Conservation (phyloP, 2,797 vertebrate genomes). For the Leucoraja ocellata region DNA sequence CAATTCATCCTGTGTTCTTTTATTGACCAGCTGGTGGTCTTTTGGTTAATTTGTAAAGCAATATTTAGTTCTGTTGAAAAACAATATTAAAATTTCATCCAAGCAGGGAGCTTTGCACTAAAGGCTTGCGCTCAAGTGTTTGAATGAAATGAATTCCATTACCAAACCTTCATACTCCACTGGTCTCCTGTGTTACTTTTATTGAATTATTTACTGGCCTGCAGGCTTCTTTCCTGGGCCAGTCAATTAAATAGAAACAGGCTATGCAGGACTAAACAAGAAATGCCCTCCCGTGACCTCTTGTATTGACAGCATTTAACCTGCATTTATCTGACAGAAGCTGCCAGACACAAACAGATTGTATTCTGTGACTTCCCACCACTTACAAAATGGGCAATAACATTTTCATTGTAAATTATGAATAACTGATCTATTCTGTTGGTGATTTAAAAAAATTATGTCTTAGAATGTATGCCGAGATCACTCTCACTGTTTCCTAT, state of each 20-base stretch:
- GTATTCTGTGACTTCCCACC: background rate
- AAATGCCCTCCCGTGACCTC: background rate
- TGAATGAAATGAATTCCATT: background rate
- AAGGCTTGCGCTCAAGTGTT: background rate
- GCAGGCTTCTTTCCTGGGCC: background rate
- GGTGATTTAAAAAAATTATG: background rate
- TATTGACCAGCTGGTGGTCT: background rate
- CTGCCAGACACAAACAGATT: background rate
- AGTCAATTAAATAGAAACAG: background rate
- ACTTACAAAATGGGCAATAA: slow-evolving; percentile 6
- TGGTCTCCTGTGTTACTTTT: background rate
- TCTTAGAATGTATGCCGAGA: background rate
- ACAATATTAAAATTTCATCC: background rate
- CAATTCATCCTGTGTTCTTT: background rate
- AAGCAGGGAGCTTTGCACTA: background rate
- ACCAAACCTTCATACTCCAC: background rate
- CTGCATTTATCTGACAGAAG: background rate
- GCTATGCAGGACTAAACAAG: background rate
- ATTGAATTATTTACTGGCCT: slow-evolving; percentile 25
- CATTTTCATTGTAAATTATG: background rate
- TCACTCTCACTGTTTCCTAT: background rate
- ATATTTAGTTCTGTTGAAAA: background rate
- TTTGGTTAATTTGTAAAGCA: background rate
- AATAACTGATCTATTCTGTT: background rate
- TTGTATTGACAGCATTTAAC: background rate